A percentile compares a stretch with the other conserved stretches of the same genome.
phyloP scores from a whole-genome alignment of 2,797 vertebrate genomes.

The Acanthopagrus latus region DNA sequence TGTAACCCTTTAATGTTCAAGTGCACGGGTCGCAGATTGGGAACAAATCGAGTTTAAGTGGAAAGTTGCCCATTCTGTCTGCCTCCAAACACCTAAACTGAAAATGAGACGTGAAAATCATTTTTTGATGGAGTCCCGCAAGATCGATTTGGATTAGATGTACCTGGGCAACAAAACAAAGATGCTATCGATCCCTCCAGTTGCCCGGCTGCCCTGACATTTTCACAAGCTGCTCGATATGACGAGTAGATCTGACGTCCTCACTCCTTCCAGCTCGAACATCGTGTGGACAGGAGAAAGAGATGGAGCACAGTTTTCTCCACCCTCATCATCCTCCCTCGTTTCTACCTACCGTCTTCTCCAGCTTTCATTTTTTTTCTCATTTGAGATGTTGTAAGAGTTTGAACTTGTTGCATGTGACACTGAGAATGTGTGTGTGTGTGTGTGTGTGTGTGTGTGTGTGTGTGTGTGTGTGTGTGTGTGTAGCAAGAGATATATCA shows the following conservation, averaged over 20 bases:
- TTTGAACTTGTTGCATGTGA: not conserved
- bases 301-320: not conserved
- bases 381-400: not conserved
- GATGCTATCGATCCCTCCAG: conserved; percentile 5
- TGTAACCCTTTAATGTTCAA: not conserved
- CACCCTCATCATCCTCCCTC: conserved; percentile 2
- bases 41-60: not conserved
- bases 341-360: not conserved
- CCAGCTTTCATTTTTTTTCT: not conserved
- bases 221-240: conserved; percentile 29
- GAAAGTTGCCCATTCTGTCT: not conserved
- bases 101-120: not conserved
- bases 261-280: conserved; percentile 21
- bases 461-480: too few species aligned
- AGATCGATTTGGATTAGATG: conserved; percentile 1
- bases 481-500: not conserved
- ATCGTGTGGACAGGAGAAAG: not conserved
- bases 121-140: not conserved
- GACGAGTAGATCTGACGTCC: conserved; percentile 11
- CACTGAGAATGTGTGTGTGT: not conserved
- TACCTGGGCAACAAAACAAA: conserved; percentile 14
- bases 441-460: too few species aligned
- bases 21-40: not conserved
- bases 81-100: not conserved
- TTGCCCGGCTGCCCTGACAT: not conserved